Base-by-base conservation (phyloP, 2,797 vertebrate species). In the Gymnopithys bicolor region DNA sequence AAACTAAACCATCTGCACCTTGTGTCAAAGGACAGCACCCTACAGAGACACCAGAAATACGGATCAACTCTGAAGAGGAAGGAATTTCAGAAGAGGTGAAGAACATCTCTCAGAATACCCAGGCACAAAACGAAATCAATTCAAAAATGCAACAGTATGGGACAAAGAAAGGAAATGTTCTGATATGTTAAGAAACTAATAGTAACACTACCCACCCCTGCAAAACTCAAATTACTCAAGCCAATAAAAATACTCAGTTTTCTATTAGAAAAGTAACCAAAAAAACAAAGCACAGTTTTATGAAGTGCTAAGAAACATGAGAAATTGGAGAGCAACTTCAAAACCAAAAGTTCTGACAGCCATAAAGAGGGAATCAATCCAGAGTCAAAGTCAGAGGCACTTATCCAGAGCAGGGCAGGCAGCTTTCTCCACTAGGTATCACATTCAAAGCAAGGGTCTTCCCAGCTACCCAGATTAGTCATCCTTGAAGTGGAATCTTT, bases 371-470 rank as follows among this genome's bases (percentile, higher is more conserved):
- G 41, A 90, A 81, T 13, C 12, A 45, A 75, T 15, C 66, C 53
- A 63, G 37, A 93, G 41, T 35, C 56, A 80, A 17, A 70, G 28
- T 49, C 70, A 76, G 39, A 87, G 7, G 45, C 64, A 75, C 37
- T 76, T 62, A 46, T 24, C 27, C 28, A 64, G 30, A 56, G 21
- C 4, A 39, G 5, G 35, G 13, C 1, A 0, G 32, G 32, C 2
- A 1, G 21, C 37, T 66, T 76, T 73, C 75, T 58, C 24, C 70
- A 33, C 28, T 37, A 74, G 19, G 13, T 83, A 83, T 14, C 2
- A 3, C 56, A 66, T 39, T 64, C 37, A 83, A 64, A 56, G 30
- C 37, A 60, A 78, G 23, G 8, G 17, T 32, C 88, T 85, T 78
- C 59, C 45, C 41, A 83, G 83, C 30, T 59, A 35, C 27, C 41